Conservation (phyloP, 2,113 vertebrate genomes). For the Porphyrio hochstetteri region DNA sequence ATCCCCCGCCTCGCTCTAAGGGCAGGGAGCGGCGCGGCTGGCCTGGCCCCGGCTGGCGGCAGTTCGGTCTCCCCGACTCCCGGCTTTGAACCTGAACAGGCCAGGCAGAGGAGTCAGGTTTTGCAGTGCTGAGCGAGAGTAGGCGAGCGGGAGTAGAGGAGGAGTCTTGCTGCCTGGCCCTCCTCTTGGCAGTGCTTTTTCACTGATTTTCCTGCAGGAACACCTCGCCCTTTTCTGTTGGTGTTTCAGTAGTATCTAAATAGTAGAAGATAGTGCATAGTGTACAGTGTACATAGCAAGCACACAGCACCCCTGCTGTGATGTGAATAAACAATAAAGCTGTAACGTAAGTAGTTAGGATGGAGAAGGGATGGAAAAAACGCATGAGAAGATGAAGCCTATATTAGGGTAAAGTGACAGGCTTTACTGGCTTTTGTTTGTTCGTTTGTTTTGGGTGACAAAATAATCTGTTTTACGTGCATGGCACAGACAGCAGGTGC, state of each 20-base stretch:
- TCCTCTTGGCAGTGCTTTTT: neutral
- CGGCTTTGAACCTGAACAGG: rapidly evolving
- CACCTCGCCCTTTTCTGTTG: too few relatives aligned
- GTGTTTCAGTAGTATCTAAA: neutral
- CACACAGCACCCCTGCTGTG: neutral
- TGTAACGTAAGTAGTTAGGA: rapidly evolving
- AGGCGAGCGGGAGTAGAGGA: rapidly evolving
- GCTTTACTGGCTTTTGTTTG: neutral
- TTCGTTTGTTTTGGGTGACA: neutral
- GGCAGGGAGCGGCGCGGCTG: neutral
- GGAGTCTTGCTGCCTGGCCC: neutral
- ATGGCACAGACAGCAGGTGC: neutral
- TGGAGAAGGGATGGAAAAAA: neutral
- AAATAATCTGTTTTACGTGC: neutral
- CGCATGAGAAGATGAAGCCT: neutral
- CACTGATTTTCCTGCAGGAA: neutral
- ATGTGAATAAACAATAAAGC: neutral
- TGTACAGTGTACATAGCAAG: rapidly evolving
- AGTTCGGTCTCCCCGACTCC: rapidly evolving
- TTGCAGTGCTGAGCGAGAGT: neutral
- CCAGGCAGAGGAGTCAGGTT: rapidly evolving
- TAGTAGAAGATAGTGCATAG: too few relatives aligned
- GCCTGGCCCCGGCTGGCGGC: neutral
- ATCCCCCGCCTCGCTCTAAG: neutral
- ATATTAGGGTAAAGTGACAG: neutral